Conservation (phyloP, 2,888 invertebrate species). For the Drosophila meridionalis region DNA sequence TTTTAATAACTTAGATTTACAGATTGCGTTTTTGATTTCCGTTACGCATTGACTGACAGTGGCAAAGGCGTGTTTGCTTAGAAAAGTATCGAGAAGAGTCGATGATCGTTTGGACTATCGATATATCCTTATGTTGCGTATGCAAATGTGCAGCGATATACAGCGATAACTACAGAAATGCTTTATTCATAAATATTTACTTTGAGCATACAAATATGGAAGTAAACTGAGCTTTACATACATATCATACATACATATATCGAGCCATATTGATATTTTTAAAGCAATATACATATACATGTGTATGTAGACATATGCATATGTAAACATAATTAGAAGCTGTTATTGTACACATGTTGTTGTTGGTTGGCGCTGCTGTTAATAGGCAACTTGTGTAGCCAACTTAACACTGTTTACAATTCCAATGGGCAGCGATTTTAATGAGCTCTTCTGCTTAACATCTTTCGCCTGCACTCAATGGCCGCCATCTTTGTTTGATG, state of each 20-base stretch:
- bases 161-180: background rate
- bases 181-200: background rate
- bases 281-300: background rate
- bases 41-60: background rate
- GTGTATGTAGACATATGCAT: background rate
- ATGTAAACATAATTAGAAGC: background rate
- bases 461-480: conserved; percentile 32
- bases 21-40: background rate
- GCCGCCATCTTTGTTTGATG: conserved; percentile 28
- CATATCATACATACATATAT: too few relatives aligned
- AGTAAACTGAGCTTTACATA: background rate
- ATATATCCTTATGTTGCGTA: background rate
- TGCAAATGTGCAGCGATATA: background rate
- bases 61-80: background rate
- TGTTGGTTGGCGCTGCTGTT: conserved; percentile 10
- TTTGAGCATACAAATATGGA: too few relatives aligned
- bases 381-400: conserved; percentile 36
- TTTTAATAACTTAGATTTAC: too few relatives aligned
- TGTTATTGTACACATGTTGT: conserved; percentile 1
- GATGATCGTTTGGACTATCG: background rate
- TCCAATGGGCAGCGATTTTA: conserved; percentile 58
- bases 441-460: conserved; percentile 62
- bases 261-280: background rate
- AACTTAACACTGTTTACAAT: conserved; percentile 55
- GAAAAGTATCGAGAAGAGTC: background rate